These are phyloP conservation scores for Atherinosoma microstoma DNA, from an alignment of 2,797 vertebrate species.

Conservation along the genomic window DNA sequence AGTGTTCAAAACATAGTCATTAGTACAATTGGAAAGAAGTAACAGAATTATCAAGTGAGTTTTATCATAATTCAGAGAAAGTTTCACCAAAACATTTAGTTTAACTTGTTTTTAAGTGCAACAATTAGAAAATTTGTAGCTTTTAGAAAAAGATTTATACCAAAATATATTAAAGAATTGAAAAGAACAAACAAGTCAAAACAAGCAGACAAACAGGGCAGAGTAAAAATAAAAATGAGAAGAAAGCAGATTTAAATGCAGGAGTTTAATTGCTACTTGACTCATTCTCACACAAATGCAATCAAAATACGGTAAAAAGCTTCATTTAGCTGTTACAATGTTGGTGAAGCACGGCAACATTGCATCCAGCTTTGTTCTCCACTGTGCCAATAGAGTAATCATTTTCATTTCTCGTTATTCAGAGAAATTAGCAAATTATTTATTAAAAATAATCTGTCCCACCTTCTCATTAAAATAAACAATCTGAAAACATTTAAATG, in stretches of 20 bases:
- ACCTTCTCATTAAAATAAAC: slow-evolving; percentile 59
- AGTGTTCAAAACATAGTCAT: neutral
- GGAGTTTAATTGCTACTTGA: too few relatives aligned
- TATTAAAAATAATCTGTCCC: slow-evolving; percentile 52
- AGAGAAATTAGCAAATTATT: slow-evolving; percentile 41
- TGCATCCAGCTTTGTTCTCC: too few relatives aligned
- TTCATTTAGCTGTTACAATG: too few relatives aligned
- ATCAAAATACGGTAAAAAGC: too few relatives aligned
- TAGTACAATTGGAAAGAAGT: neutral
- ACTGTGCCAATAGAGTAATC: too few relatives aligned
- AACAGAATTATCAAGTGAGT: neutral
- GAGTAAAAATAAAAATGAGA: neutral
- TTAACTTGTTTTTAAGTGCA: neutral
- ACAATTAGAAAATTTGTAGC: neutral
- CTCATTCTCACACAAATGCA: too few relatives aligned
- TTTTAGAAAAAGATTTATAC: neutral
- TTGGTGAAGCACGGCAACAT: too few relatives aligned
- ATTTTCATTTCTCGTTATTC: slow-evolving; percentile 15
- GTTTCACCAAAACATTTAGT: neutral
- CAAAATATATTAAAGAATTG: neutral
- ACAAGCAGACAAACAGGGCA: neutral
- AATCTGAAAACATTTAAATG: slow-evolving; percentile 50
- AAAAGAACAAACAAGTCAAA: neutral
- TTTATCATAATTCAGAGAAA: neutral
- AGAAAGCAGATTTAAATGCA: too few relatives aligned